Conservation (phyloP, 2,888 invertebrate species). For the Trachelus troglodyta region DNA sequence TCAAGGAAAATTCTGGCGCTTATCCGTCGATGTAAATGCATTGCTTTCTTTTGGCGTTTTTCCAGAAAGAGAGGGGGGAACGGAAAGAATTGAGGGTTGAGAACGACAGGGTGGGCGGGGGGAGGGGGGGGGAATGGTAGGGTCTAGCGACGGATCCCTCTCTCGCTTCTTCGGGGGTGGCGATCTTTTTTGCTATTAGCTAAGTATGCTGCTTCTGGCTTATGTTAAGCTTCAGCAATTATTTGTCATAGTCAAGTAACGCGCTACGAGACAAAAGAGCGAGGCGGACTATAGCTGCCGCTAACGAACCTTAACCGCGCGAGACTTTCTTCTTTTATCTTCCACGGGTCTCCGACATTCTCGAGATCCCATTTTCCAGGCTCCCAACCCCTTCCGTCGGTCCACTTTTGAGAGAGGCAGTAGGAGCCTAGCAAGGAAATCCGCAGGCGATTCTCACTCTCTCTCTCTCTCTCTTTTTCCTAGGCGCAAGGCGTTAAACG, state of each 20-base stretch:
- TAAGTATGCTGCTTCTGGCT: conserved; percentile 61
- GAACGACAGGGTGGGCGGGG: too few relatives aligned
- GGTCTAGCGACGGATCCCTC: too few relatives aligned
- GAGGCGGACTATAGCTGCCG: conserved; percentile 8
- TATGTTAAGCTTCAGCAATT: conserved; percentile 62
- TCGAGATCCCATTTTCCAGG: too few relatives aligned
- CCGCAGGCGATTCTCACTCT: neutral
- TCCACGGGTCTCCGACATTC: too few relatives aligned
- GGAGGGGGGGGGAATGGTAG: neutral
- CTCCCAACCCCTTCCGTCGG: too few relatives aligned
- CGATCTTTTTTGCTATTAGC: conserved; percentile 59
- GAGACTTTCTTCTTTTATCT: too few relatives aligned
- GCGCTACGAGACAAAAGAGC: conserved; percentile 32
- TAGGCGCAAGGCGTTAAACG: neutral
- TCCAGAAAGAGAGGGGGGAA: neutral
- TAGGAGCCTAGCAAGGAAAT: conserved; percentile 3
- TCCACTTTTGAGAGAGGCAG: neutral
- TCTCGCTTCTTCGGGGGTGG: too few relatives aligned
- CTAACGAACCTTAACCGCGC: too few relatives aligned
- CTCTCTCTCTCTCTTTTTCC: conserved; percentile 5
- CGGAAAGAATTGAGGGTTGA: neutral
- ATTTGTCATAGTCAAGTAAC: conserved; percentile 59
- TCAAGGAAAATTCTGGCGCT: too few relatives aligned
- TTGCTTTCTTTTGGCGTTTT: too few relatives aligned
- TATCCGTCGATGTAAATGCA: too few relatives aligned